Percentiles rank a stretch among this genome's conserved stretches.
These are phyloP conservation scores for Chloropsis cyanopogon DNA, from an alignment of 2,113 vertebrate species.

Conservation along the genomic window DNA sequence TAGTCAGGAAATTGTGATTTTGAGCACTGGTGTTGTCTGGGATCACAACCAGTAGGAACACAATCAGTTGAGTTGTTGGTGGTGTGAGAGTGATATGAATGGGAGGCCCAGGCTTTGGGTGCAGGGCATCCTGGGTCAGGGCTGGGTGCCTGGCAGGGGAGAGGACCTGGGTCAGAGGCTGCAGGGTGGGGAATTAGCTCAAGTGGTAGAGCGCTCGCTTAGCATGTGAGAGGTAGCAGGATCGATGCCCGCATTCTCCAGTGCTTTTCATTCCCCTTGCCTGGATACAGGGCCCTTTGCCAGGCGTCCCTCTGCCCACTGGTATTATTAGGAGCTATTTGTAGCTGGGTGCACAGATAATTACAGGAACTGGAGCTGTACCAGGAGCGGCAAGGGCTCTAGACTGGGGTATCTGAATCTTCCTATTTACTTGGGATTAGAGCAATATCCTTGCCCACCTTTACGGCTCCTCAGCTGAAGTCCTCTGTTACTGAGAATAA, in stretches of 20 bases:
- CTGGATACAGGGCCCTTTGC: not conserved
- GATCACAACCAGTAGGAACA: not conserved
- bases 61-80: not conserved
- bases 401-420: not conserved
- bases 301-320: not conserved
- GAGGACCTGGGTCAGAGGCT: not conserved
- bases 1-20: not conserved
- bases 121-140: not conserved
- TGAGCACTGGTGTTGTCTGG: not conserved
- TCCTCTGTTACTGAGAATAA: not conserved
- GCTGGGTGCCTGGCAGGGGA: not conserved
- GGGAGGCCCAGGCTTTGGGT: not conserved
- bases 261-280: not conserved
- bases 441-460: not conserved
- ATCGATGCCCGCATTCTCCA: not conserved
- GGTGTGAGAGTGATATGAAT: not conserved
- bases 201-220: not conserved
- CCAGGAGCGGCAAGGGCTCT: not conserved
- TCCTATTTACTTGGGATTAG: not conserved
- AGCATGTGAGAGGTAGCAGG: constrained; percentile 33
- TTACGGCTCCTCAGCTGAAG: not conserved
- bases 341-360: not conserved
- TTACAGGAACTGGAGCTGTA: not conserved
- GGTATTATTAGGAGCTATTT: not conserved
- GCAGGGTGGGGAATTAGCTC: not conserved